Conservation (phyloP, 2,888 invertebrate genomes). For the Colostygia pectinataria region DNA sequence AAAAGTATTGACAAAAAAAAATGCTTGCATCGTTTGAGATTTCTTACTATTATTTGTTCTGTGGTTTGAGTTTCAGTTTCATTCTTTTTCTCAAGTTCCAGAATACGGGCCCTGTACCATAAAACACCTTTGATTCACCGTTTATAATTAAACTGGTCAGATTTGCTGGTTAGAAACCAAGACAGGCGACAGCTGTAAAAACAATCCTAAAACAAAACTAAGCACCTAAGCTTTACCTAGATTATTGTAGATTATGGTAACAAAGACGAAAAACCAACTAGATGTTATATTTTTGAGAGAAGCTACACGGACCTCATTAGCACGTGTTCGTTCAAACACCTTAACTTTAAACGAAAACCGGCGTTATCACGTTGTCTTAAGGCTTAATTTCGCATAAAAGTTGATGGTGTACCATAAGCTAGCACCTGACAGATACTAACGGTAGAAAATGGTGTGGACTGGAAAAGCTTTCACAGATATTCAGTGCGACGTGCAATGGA, state of each 20-base stretch:
- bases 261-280: conserved; percentile 27
- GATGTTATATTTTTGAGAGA: conserved; percentile 32
- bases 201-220: conserved; percentile 1
- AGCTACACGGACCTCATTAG: conserved; percentile 30
- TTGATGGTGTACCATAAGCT: conserved; percentile 21
- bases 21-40: too few species aligned
- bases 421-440: conserved; percentile 33
- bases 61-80: too few species aligned
- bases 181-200: conserved; percentile 1
- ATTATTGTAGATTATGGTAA: conserved; percentile 13
- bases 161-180: too few species aligned
- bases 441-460: conserved; percentile 36
- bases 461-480: conserved; percentile 50
- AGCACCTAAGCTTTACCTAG: conserved; percentile 1
- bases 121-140: too few species aligned
- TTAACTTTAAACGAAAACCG: conserved; percentile 9
- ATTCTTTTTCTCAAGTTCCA: too few species aligned
- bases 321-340: conserved; percentile 26
- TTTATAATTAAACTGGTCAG: too few species aligned
- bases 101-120: too few species aligned
- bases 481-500: conserved; percentile 45
- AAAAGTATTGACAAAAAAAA: too few species aligned
- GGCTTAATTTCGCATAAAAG: conserved; percentile 19
- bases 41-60: too few species aligned
- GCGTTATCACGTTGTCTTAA: conserved; percentile 11